phyloP scores from a whole-genome alignment of 2,888 invertebrate species.

The Romanomermis culicivorax region DNA sequence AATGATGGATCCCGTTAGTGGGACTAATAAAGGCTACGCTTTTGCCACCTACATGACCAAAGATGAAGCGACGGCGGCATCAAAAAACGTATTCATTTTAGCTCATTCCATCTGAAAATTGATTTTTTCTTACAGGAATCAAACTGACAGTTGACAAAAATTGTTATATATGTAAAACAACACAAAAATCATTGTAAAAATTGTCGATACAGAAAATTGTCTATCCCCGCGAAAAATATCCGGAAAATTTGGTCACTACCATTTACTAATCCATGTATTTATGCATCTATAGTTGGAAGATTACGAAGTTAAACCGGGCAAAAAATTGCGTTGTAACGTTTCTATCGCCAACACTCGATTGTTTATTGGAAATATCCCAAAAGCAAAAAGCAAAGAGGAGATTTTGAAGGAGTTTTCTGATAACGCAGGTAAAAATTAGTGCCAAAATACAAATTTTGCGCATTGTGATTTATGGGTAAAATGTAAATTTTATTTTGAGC shows the following conservation, averaged over 20 bases:
- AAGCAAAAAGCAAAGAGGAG: conserved; percentile 99
- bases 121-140: too few relatives aligned
- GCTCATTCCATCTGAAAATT: too few relatives aligned
- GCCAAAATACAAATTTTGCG: too few relatives aligned
- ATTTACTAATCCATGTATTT: too few relatives aligned
- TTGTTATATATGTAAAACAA: too few relatives aligned
- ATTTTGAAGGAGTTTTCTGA: conserved; percentile 99
- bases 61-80: conserved; percentile 78
- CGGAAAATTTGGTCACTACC: too few relatives aligned
- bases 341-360: conserved; percentile 99
- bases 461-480: too few relatives aligned
- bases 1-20: conserved; percentile 99
- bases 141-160: too few relatives aligned
- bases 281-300: conserved; percentile 68
- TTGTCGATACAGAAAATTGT: too few relatives aligned
- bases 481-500: too few relatives aligned
- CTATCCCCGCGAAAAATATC: too few relatives aligned
- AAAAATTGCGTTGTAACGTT: conserved; percentile 99
- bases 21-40: conserved; percentile 92
- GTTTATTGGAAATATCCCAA: conserved; percentile 99
- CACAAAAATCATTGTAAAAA: too few relatives aligned
- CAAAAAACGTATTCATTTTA: conserved; percentile 70
- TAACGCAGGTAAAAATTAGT: conserved; percentile 65
- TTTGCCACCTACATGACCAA: conserved; percentile 90
- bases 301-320: conserved; percentile 99